These are phyloP conservation scores for Clinocottus analis DNA, from an alignment of 2,113 vertebrate genomes.

Conservation along the genomic window DNA sequence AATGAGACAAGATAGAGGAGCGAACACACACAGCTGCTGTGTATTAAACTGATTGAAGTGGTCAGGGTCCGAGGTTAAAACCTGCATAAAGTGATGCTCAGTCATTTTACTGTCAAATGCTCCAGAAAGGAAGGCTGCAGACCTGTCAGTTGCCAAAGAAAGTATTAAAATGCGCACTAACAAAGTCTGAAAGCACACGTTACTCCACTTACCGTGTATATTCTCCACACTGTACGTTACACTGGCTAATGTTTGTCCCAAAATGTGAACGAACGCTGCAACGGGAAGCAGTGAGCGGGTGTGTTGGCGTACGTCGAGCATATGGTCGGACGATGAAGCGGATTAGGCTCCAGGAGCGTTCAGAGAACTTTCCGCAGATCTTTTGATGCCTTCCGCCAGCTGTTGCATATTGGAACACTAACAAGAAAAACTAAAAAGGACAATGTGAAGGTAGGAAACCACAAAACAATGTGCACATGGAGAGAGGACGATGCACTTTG, in stretches of 20 bases:
- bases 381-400: neutral
- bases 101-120: slow-evolving; percentile 5
- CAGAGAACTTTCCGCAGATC: neutral
- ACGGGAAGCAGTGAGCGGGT: neutral
- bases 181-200: neutral
- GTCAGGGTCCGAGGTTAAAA: slow-evolving; percentile 8
- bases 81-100: slow-evolving; percentile 9
- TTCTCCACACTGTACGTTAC: neutral
- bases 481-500: neutral
- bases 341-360: neutral
- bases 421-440: neutral
- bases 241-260: too few species aligned
- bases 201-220: neutral
- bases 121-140: neutral
- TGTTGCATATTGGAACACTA: neutral
- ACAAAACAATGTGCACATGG: neutral
- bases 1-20: slow-evolving; percentile 2
- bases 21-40: neutral
- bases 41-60: slow-evolving; percentile 28
- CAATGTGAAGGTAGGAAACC: neutral
- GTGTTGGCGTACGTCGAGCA: neutral
- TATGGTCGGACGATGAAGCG: neutral
- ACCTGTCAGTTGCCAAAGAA: neutral
- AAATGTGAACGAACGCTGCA: too few species aligned
- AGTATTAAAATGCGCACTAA: neutral